Base-by-base conservation (phyloP, 2,888 invertebrate species). In the Idaea biselata region DNA sequence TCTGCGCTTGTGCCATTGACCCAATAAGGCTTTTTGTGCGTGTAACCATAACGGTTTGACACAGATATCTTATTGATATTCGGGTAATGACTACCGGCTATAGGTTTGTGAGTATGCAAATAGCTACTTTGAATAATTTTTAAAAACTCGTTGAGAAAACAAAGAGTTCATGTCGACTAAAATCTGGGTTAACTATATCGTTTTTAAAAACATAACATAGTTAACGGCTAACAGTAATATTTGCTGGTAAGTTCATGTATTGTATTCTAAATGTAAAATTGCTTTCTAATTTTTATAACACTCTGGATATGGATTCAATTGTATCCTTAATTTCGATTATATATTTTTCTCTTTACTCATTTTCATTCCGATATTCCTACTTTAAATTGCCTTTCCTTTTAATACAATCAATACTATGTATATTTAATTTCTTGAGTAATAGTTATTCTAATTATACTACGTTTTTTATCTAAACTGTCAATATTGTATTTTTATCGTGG, bases 11-110 rank as follows among this genome's bases (percentile, higher is more conserved):
- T 89, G 88, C 91, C 87, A 86, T 79, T 92, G 91, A 92, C 91
- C 91, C 71, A 91, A 84, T 88, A 82, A 86, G 79, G 79, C 81
- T 91, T 91, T 91, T 91, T 92, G 88, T 89, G 68, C 82, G 79
- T 68, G 68, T 68, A 70, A 65, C 72, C 72, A 78, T 92, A 92
- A 92, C 91, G 91, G 91, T 68, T 74, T 83, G 87, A 75, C 87
- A 88, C 85, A 89, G 88, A 91, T 84, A 86, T 83, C 84, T 83
- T 87, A 88, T 89, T 88, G 89, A 90, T 88, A 83, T 82, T 82
- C 82, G 80, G 75, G 78, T 83, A 83, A 88, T 84, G 83, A 84
- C 81, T 84, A 73, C 75, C 76, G 78, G 78, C 79, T 79, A 77
- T 77, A 74, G 78, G 74, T 77, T 75, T 74, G 72, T 69, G 58